Evolutionary conservation across 2,888 invertebrate species (phyloP), one percentile per base, ranked within the genome.

Genomic region (Piscicola geometra): DNA sequence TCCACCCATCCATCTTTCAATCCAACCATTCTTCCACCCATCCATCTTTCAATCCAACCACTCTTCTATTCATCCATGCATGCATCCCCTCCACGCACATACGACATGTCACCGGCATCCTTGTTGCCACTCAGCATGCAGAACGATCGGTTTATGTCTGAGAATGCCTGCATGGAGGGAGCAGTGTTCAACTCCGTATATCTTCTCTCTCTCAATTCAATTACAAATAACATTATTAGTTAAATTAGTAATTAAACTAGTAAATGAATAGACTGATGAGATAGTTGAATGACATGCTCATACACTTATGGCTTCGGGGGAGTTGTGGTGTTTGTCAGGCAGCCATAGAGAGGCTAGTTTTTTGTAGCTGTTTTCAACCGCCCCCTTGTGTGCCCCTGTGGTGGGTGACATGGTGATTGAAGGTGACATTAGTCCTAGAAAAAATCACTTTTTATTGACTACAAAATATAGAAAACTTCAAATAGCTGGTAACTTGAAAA

Each of bases 301-400:
- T 35, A 84, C 84, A 79, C 81, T 81, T 21, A 81, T 79, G 35
- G 83, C 80, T 52, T 83, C 82, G 56, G 76, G 68, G 21, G 83
- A 82, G 76, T 81, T 81, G 47, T 78, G 80, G 76, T 84, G 82
- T 80, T 84, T 84, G 60, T 84, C 84, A 75, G 84, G 85, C 77
- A 83, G 83, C 84, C 84, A 85, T 78, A 83, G 83, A n/a, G 82
- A 78, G 33, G 85, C 84, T 56, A 85, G 79, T 69, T 83, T 81
- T 81, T 84, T 85, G 79, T 85, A 85, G 77, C 82, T 83, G 50
- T 81, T 82, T 76, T 82, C 78, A 18, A 85, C 80, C 25, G 82
- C 81, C 76, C 83, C 83, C 75, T 79, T 78, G 76, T 84, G 83
- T 50, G 84, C 82, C 70, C 83, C 85, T 85, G n/a, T n/a, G n/a